These are phyloP conservation scores for Lethrus apterus DNA, from an alignment of 1,140 invertebrate genomes.

Conservation along the genomic window DNA sequence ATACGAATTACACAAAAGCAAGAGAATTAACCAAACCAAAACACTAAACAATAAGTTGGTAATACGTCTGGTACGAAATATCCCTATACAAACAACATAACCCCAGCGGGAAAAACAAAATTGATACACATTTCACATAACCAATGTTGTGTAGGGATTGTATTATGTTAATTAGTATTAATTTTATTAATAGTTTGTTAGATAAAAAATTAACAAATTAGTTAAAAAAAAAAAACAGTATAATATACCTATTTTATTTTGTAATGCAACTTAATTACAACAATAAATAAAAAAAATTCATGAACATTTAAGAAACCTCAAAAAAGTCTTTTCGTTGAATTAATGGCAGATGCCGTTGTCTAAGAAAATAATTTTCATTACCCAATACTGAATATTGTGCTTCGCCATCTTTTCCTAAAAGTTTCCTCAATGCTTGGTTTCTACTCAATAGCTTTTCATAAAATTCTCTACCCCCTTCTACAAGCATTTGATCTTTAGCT, in stretches of 20 bases:
- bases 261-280: too few relatives aligned
- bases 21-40: conserved; percentile 11
- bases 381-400: conserved; percentile 55
- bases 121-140: too few relatives aligned
- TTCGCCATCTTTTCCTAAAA: conserved; percentile 54
- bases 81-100: too few relatives aligned
- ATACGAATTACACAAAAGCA: conserved; percentile 7
- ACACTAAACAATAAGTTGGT: conserved; percentile 15
- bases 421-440: conserved; percentile 60
- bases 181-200: too few relatives aligned
- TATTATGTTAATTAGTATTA: too few relatives aligned
- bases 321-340: conserved; percentile 57
- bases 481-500: conserved; percentile 51
- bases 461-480: conserved; percentile 64
- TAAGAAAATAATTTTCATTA: conserved; percentile 58
- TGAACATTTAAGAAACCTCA: too few relatives aligned
- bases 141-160: too few relatives aligned
- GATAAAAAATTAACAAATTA: too few relatives aligned
- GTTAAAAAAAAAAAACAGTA: too few relatives aligned
- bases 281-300: too few relatives aligned
- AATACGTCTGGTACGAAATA: not conserved
- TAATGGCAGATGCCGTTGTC: conserved; percentile 55
- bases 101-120: too few relatives aligned
- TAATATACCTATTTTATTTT: too few relatives aligned
- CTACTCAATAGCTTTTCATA: conserved; percentile 64